Base-by-base conservation (phyloP, 2,888 invertebrate species). In the Axea sp. region DNA sequence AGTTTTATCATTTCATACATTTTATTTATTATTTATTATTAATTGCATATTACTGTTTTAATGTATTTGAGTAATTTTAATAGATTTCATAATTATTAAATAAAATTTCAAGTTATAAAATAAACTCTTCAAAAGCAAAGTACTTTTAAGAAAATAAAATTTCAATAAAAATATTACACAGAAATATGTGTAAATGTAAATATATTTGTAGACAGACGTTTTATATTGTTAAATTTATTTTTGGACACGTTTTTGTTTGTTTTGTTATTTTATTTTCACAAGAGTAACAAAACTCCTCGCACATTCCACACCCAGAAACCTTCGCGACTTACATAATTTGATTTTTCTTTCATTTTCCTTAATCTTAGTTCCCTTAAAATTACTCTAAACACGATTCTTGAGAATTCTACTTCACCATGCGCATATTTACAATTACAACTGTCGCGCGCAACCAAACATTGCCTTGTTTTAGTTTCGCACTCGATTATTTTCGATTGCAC, bases 401-500 rank as follows among this genome's bases (percentile, higher is more conserved):
- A 53, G 14, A 41, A 53, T 59, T 41, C 49, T 49, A 67, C 19
- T 24, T 33, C 15, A 12, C 37, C 19, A 49, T 68, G 68, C 57
- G 43, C 35, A 31, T 68, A 57, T 68, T 68, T 68, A 68, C 68
- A 68, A 28, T 67, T 28, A 55, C 22, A 45, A 15, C 14, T 26
- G 22, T 5, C 33, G 51, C 53, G 64, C 51, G 64, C 4, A 19
- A 33, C 6, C 43, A 7, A 24, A 11, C 57, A 17, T 31, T 41
- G 22, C 12, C 22, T 12, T 31, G 2, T 9, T 2, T 55, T n/a
- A 15, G 14, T 53, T 24, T 35, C 15, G 28, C 5, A 0, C 24
- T 35, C 11, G 3, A 7, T 39, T 5, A 6, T 15, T 33, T 45
- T 43, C 53, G 22, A 65, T 65, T 53, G 65, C 43, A 64, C 51